Evolutionary conservation across 2,888 invertebrate species (phyloP).

Genomic region (Gasteruption jaculator): DNA sequence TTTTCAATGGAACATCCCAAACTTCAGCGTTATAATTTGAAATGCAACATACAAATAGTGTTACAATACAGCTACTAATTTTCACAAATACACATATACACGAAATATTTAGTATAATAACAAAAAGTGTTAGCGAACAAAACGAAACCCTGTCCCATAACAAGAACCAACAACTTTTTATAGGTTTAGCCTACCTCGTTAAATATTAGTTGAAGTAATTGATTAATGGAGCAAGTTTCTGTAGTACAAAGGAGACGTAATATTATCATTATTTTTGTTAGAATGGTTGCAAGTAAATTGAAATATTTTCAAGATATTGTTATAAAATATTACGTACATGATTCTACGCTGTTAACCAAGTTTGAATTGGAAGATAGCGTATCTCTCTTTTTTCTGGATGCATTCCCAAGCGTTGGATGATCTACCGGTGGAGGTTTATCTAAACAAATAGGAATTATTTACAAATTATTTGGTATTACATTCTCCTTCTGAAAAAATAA

Average conservation of each 20-base stretch:
- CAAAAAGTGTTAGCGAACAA: too few species aligned
- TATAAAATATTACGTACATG: conserved; percentile 18
- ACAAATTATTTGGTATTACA: neutral
- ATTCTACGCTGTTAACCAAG: conserved; percentile 33
- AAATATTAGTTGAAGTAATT: conserved; percentile 7
- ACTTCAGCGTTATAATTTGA: too few species aligned
- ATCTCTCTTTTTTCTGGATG: conserved; percentile 31
- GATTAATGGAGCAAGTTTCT: conserved; percentile 21
- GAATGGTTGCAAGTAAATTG: too few species aligned
- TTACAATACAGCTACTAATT: too few species aligned
- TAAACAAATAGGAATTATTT: conserved; percentile 18
- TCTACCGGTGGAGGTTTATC: conserved; percentile 44
- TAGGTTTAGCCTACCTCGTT: conserved; percentile 8
- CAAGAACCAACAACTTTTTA: too few species aligned
- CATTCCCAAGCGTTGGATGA: conserved; percentile 31
- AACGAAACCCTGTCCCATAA: too few species aligned
- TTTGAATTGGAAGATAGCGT: conserved; percentile 32
- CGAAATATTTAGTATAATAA: too few species aligned
- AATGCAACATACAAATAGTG: too few species aligned
- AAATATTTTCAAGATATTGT: conserved; percentile 9
- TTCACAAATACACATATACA: too few species aligned
- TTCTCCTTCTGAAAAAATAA: too few species aligned
- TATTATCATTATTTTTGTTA: too few species aligned
- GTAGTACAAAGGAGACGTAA: conserved; percentile 31
- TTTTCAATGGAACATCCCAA: too few species aligned